phyloP scores from a whole-genome alignment of 2,113 vertebrate species.

The Callopanchax toddi region DNA sequence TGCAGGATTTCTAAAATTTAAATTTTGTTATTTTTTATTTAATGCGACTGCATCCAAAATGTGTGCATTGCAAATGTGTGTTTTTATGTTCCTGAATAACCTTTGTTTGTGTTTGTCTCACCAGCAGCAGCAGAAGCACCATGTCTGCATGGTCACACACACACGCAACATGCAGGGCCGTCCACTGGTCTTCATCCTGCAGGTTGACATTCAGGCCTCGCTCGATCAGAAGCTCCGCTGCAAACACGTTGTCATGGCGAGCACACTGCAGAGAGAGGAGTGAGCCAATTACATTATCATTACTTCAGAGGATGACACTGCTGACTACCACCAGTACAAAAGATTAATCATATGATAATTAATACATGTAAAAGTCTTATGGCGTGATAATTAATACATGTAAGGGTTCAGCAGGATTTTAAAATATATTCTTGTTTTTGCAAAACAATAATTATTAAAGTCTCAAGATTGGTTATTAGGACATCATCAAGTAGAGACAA shows the following conservation, averaged over 20 bases:
- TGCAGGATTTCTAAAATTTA: constrained; percentile 16
- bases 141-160: constrained; percentile 91
- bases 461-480: not conserved
- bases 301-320: not conserved
- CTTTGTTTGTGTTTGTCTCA: constrained; percentile 61
- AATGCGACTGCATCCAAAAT: too few relatives aligned
- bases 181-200: constrained; percentile 96
- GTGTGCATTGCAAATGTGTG: not conserved
- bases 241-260: constrained; percentile 92
- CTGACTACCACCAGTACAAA: too few relatives aligned
- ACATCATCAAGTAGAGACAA: not conserved
- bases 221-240: constrained; percentile 91
- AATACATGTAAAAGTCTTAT: not conserved
- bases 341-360: not conserved
- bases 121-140: constrained; percentile 88
- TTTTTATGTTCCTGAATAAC: not conserved
- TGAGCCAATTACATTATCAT: constrained; percentile 1
- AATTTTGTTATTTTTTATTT: constrained; percentile 29
- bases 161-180: constrained; percentile 91
- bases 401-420: not conserved
- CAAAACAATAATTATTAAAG: constrained; percentile 11
- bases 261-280: constrained; percentile 84
- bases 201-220: constrained; percentile 90
- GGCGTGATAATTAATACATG: constrained; percentile 1
- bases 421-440: constrained; percentile 3